Evolutionary conservation across 2,113 vertebrate species (phyloP).

Genomic region (Strigops habroptila): DNA sequence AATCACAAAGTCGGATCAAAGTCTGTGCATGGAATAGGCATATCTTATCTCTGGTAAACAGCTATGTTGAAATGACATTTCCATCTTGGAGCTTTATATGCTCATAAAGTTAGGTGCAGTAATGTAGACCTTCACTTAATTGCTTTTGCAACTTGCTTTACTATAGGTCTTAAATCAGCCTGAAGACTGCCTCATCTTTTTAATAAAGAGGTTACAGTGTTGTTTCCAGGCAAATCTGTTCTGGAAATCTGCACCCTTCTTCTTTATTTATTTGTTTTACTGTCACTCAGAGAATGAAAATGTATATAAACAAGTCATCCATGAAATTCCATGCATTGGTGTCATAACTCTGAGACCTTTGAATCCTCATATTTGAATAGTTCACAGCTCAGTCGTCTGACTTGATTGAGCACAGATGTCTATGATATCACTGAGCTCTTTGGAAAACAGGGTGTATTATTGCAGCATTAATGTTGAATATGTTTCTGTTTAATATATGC

Average conservation of each 20-base stretch:
- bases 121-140: neutral
- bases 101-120: neutral
- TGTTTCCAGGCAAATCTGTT: conserved; percentile 16
- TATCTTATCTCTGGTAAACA: neutral
- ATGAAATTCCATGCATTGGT: conserved; percentile 48
- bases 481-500: conserved; percentile 24
- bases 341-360: conserved; percentile 32
- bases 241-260: conserved; percentile 10
- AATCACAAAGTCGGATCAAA: neutral
- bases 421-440: conserved; percentile 15
- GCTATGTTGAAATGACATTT: neutral
- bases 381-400: neutral
- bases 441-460: neutral
- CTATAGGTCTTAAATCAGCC: neutral
- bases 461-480: neutral
- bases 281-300: conserved; percentile 19
- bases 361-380: neutral
- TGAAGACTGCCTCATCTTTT: neutral
- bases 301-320: conserved; percentile 21
- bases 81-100: conserved; percentile 2
- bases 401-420: conserved; percentile 55
- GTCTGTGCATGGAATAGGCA: neutral
- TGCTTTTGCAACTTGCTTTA: conserved; percentile 22
- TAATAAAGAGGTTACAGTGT: neutral
- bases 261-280: conserved; percentile 56